Conservation (phyloP, 1,140 invertebrate species). For the Grapholita molesta region DNA sequence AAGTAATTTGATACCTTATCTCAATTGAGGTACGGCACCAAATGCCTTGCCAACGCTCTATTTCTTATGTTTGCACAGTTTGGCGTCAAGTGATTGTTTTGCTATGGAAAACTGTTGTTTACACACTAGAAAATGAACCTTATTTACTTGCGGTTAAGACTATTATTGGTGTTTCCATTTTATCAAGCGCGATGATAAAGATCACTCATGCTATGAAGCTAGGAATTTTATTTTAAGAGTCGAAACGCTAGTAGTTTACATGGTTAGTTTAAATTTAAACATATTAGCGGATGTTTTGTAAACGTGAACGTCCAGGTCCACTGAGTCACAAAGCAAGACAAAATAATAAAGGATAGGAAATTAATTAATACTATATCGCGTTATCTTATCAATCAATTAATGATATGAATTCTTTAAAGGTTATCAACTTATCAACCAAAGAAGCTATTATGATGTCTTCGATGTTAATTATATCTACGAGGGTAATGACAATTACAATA, state of each 20-base stretch:
- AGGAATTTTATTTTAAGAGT: constrained; percentile 1
- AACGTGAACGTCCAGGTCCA: neutral
- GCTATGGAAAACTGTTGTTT: neutral
- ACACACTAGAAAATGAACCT: neutral
- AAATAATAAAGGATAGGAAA: neutral
- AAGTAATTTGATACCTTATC: constrained; percentile 19
- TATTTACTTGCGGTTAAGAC: neutral
- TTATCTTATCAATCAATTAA: constrained; percentile 4
- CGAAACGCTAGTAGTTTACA: neutral
- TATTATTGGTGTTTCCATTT: neutral
- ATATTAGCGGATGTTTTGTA: neutral
- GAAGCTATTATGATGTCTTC: neutral
- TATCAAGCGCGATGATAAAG: neutral
- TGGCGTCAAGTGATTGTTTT: constrained; percentile 11
- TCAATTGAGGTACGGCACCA: constrained; percentile 6
- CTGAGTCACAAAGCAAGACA: neutral
- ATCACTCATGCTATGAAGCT: neutral
- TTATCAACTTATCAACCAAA: neutral
- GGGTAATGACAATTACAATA: neutral
- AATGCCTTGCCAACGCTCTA: neutral
- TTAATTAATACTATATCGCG: neutral
- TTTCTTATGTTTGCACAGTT: constrained; percentile 4
- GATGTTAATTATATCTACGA: no score
- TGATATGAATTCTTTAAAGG: neutral
- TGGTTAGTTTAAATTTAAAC: neutral